Evolutionary conservation across 2,888 invertebrate species (phyloP), one percentile per base, ranked within the genome.

Genomic region (Lysandra coridon): DNA sequence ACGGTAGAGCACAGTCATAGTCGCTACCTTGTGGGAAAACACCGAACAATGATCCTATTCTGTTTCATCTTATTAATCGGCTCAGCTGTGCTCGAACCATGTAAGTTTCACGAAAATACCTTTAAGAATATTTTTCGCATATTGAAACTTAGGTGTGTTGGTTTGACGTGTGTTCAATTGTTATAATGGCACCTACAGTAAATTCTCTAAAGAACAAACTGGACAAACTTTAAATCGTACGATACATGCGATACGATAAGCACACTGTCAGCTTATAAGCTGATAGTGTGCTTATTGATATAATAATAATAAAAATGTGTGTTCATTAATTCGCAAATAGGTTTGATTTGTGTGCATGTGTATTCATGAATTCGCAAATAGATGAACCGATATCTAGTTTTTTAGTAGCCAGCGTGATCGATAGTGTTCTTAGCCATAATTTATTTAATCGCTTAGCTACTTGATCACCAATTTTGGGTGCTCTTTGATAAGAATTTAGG

Each of bases 31-130:
- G 44, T 44, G 44, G 44, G 40, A 44, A 44, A 74, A 44, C n/a
- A 44, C 33, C 44, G 37, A 44, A 74, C 69, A 69, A 69, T 69
- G 74, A n/a, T 37, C 6, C 10, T 74, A 17, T 74, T 74, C n/a
- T 44, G 3, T n/a, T 74, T 74, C 12, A 44, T 74, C 6, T 44
- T 74, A 4, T 74, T 74, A 40, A 44, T 74, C 10, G 74, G 74
- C 40, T 74, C 74, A 40, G 74, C 74, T 5, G 74, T 74, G 7
- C 44, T 74, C n/a, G 74, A 74, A 44, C 74, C 74, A 44, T 74
- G 74, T 74, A 23, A 74, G 74, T 74, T 44, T 1, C 2, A 12
- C 33, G 17, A 74, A n/a, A 23, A 23, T 30, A 62, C 62, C n/a
- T 23, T n/a, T 23, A 23, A n/a, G n/a, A 60, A 60, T 60, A 17